Percentiles rank a stretch among this genome's conserved stretches.
phyloP scores from a whole-genome alignment of 2,888 invertebrate species.

The Hanleya hanleyi region DNA sequence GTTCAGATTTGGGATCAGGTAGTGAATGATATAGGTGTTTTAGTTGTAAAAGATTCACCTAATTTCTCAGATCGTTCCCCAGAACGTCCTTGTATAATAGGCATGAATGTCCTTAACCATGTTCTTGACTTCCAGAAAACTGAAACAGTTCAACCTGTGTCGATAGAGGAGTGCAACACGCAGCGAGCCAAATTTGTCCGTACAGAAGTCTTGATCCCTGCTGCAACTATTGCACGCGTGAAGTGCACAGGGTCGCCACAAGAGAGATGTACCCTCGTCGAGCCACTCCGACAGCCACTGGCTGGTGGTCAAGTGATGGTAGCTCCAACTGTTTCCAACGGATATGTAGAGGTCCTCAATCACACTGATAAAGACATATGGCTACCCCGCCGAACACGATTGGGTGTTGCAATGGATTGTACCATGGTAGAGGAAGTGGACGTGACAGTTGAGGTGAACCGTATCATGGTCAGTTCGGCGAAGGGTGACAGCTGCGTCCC shows the following conservation, averaged over 20 bases:
- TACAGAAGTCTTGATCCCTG: neutral
- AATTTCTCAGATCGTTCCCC: too few relatives aligned
- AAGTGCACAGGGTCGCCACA: neutral
- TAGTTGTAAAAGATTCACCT: too few relatives aligned
- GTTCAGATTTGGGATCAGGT: too few relatives aligned
- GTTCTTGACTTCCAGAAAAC: too few relatives aligned
- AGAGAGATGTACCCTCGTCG: neutral
- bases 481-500: too few relatives aligned
- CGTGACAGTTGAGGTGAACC: neutral
- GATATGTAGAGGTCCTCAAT: conserved; percentile 10
- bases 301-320: neutral
- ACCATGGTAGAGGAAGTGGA: neutral
- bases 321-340: neutral
- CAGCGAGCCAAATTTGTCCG: too few relatives aligned
- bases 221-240: neutral
- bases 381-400: conserved; percentile 1
- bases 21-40: too few relatives aligned
- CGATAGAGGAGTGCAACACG: too few relatives aligned
- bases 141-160: too few relatives aligned
- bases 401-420: neutral
- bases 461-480: neutral
- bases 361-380: conserved; percentile 3
- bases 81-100: too few relatives aligned
- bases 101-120: too few relatives aligned
- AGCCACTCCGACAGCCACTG: neutral